Percentiles rank a stretch among this genome's conserved stretches.
Conservation (phyloP, 2,113 vertebrate genomes). For the Lutjanus erythropterus region DNA sequence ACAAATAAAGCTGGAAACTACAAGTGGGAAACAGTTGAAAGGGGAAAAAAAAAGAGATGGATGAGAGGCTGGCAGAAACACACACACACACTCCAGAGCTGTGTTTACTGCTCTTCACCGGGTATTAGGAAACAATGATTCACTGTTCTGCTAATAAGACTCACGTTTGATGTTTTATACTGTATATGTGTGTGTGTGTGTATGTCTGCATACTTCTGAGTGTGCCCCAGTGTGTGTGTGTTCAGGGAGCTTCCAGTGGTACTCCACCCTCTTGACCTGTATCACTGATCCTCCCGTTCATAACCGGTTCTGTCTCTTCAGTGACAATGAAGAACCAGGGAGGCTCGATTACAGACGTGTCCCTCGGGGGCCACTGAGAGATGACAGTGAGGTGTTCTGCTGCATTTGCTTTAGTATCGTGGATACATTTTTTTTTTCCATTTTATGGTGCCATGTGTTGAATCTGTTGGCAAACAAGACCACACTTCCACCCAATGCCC, state of each 20-base stretch:
- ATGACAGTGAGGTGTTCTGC: slow-evolving; percentile 16
- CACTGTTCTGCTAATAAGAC: slow-evolving; percentile 58
- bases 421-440: slow-evolving; percentile 15
- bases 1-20: slow-evolving; percentile 23
- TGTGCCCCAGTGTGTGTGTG: background rate
- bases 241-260: slow-evolving; percentile 54
- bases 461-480: slow-evolving; percentile 27
- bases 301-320: slow-evolving; percentile 73
- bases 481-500: background rate
- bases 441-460: slow-evolving; percentile 36
- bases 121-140: slow-evolving; percentile 69
- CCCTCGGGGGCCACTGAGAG: slow-evolving; percentile 54
- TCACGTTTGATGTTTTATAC: slow-evolving; percentile 43
- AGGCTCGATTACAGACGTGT: slow-evolving; percentile 64
- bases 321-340: slow-evolving; percentile 65
- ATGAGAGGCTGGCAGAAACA: slow-evolving; percentile 33
- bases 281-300: slow-evolving; percentile 64
- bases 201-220: background rate
- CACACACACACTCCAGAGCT: slow-evolving; percentile 17
- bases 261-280: slow-evolving; percentile 82
- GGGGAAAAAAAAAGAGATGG: slow-evolving; percentile 6
- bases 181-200: slow-evolving; percentile 18
- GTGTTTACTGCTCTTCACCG: slow-evolving; percentile 47
- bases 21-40: slow-evolving; percentile 40
- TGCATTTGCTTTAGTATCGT: slow-evolving; percentile 19